phyloP scores from a whole-genome alignment of 2,113 vertebrate species.

The Ursus arctos region DNA sequence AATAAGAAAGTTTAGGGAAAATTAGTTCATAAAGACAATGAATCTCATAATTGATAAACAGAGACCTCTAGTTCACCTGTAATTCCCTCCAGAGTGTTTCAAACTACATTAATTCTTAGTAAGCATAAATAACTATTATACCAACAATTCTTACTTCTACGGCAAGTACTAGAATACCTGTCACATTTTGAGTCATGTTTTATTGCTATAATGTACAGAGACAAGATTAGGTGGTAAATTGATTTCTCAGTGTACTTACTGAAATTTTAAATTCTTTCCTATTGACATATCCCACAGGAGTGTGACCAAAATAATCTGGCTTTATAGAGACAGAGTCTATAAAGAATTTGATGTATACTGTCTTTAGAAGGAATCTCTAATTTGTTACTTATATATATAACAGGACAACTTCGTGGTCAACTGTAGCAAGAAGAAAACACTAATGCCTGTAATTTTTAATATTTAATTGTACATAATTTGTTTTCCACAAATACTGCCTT shows the following conservation, averaged over 20 bases:
- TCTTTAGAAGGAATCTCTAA: conserved; percentile 2
- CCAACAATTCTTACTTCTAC: background rate
- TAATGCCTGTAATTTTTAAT: background rate
- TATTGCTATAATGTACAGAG: conserved; percentile 36
- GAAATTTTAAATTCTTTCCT: conserved; percentile 56
- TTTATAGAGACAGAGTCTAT: conserved; percentile 6
- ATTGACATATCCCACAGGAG: conserved; percentile 12
- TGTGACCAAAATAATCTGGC: conserved; percentile 30
- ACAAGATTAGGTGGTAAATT: conserved; percentile 59
- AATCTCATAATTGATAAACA: background rate
- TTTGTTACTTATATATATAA: background rate
- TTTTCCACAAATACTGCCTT: background rate
- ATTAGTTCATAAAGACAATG: background rate
- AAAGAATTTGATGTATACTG: conserved; percentile 6
- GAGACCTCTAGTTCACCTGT: background rate
- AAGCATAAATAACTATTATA: conserved; percentile 48
- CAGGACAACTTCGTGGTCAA: background rate
- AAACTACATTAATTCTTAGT: conserved; percentile 30
- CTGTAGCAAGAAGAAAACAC: background rate
- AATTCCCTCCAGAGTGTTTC: background rate
- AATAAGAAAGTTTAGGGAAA: background rate
- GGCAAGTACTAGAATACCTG: background rate
- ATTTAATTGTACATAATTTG: background rate
- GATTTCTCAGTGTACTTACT: conserved; percentile 23
- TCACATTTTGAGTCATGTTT: conserved; percentile 35